phyloP scores from a whole-genome alignment of 2,888 invertebrate genomes.

The Sphaerophoria rueppellii region DNA sequence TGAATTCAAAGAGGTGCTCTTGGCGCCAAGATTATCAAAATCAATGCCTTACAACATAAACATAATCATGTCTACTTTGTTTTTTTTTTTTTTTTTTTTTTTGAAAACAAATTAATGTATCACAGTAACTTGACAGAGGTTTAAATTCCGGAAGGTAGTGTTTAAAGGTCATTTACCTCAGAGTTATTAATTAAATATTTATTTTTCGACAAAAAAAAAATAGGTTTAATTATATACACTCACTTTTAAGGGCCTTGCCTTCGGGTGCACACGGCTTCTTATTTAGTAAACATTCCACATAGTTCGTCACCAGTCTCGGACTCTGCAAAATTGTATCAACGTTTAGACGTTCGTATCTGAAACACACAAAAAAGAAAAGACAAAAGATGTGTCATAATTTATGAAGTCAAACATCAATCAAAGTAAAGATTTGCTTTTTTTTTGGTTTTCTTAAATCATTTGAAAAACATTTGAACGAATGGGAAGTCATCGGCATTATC shows the following conservation, averaged over 20 bases:
- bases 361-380: constrained; percentile 30
- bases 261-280: constrained; percentile 88
- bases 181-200: not conserved
- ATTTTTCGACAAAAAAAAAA: no score
- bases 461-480: constrained; percentile 13
- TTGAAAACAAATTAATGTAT: constrained; percentile 8
- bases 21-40: not conserved
- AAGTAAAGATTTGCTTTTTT: not conserved
- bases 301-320: constrained; percentile 87
- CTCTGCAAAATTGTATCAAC: constrained; percentile 87
- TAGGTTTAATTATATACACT: constrained; percentile 81
- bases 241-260: constrained; percentile 88
- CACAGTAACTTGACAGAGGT: not conserved
- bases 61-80: no score
- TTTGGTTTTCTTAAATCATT: not conserved
- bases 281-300: constrained; percentile 87
- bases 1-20: no score
- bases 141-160: constrained; percentile 3
- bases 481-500: constrained; percentile 14
- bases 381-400: constrained; percentile 14
- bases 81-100: not conserved
- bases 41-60: no score
- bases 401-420: constrained; percentile 30
- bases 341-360: constrained; percentile 87
- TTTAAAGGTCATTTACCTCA: constrained; percentile 39